Evolutionary conservation across 2,888 invertebrate genomes (phyloP).

Genomic region (Apodemia hepburni): DNA sequence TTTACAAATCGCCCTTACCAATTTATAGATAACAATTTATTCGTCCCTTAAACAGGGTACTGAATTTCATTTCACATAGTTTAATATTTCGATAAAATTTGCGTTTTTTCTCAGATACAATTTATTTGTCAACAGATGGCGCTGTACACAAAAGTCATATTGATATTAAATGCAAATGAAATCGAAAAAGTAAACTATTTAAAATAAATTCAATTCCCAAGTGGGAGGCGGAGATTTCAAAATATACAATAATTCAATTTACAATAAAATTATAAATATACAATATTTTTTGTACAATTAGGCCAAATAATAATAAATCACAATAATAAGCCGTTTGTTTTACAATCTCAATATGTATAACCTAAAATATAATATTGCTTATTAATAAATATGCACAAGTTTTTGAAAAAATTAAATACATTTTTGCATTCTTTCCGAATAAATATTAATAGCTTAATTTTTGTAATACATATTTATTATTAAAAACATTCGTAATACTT

Average conservation of each 20-base stretch:
- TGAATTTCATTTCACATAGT: background rate
- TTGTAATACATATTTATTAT: no score
- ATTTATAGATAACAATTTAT: slow-evolving; percentile 57
- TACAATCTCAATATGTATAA: slow-evolving; percentile 17
- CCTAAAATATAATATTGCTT: slow-evolving; percentile 6
- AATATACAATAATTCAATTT: slow-evolving; percentile 18
- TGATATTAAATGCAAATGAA: no score
- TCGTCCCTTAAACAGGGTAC: slow-evolving; percentile 45
- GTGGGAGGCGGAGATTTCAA: slow-evolving; percentile 40
- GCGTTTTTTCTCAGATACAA: no score
- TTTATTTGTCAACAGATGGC: no score
- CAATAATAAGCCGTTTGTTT: slow-evolving; percentile 16
- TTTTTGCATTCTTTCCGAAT: background rate
- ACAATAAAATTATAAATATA: slow-evolving; percentile 18
- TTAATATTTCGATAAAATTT: no score
- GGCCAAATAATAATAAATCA: slow-evolving; percentile 18
- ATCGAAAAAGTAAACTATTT: no score
- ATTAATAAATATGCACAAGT: background rate
- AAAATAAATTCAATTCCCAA: no score
- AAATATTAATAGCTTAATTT: background rate
- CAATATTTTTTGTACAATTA: slow-evolving; percentile 17
- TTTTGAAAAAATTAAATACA: no score
- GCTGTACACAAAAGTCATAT: no score
- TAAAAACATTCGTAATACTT: no score
- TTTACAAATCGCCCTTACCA: slow-evolving; percentile 49